Evolutionary conservation across 2,113 vertebrate genomes (phyloP).

Genomic region (Aegithalos caudatus): DNA sequence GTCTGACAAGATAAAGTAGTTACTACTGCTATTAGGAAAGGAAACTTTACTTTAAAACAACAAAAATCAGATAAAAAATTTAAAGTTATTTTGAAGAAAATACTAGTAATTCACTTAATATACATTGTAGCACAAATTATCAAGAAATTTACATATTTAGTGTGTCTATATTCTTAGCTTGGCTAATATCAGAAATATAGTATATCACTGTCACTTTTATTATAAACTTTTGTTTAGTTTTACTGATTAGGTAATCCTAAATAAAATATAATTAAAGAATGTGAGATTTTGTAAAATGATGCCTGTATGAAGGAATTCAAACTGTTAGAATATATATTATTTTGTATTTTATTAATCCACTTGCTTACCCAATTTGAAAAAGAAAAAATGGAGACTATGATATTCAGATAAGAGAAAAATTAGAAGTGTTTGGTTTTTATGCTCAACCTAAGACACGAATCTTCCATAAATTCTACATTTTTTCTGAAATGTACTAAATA

Average conservation of each 20-base stretch:
- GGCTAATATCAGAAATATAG: background rate
- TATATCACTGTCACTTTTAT: background rate
- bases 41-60: background rate
- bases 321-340: background rate
- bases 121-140: background rate
- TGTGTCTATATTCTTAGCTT: background rate
- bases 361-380: background rate
- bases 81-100: background rate
- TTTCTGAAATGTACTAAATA: background rate
- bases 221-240: background rate
- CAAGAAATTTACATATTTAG: background rate
- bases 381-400: background rate
- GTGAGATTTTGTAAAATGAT: background rate
- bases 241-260: background rate
- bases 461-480: background rate
- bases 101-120: background rate
- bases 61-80: background rate
- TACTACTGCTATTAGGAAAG: background rate
- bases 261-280: background rate
- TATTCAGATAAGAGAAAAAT: background rate
- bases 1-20: background rate
- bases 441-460: background rate
- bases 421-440: background rate
- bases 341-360: background rate
- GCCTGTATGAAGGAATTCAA: background rate